Percentiles rank a stretch among this genome's conserved stretches.
These are phyloP conservation scores for Lacanobia oleracea DNA, from an alignment of 2,888 invertebrate genomes.

Conservation along the genomic window DNA sequence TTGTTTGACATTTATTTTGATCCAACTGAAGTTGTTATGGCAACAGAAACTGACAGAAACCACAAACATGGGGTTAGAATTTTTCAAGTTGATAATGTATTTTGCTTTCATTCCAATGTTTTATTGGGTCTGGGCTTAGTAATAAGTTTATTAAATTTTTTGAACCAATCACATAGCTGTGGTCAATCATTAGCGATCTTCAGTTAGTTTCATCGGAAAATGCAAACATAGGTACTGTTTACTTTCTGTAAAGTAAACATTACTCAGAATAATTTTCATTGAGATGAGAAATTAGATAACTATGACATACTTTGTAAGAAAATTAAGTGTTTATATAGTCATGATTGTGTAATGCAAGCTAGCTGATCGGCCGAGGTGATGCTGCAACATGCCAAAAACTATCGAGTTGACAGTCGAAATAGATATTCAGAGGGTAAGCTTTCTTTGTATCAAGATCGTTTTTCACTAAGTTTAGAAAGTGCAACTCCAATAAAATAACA, in stretches of 20 bases:
- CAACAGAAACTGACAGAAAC: conserved; percentile 15
- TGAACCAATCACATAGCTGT: conserved; percentile 15
- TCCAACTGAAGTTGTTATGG: conserved; percentile 41
- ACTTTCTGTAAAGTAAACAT: conserved; percentile 56
- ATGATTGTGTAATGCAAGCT: conserved; percentile 57
- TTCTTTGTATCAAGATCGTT: not conserved
- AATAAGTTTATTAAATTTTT: no score
- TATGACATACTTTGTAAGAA: conserved; percentile 42
- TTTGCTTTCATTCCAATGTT: not conserved
- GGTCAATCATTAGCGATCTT: not conserved
- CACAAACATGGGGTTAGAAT: not conserved
- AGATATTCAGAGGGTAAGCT: conserved; percentile 89
- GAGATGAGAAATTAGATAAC: conserved; percentile 47
- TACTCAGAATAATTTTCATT: not conserved
- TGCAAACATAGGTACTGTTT: conserved; percentile 35
- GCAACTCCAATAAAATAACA: not conserved
- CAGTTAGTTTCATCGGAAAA: not conserved
- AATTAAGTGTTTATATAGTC: conserved; percentile 53
- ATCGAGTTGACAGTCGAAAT: conserved; percentile 91
- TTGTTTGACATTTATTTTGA: conserved; percentile 23
- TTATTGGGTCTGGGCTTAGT: conserved; percentile 11
- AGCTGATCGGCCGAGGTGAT: conserved; percentile 60
- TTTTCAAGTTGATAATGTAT: not conserved
- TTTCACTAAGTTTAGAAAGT: not conserved
- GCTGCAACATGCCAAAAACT: conserved; percentile 87